Conservation (phyloP, 2,888 invertebrate genomes). For the Drosophila diplacantha region DNA sequence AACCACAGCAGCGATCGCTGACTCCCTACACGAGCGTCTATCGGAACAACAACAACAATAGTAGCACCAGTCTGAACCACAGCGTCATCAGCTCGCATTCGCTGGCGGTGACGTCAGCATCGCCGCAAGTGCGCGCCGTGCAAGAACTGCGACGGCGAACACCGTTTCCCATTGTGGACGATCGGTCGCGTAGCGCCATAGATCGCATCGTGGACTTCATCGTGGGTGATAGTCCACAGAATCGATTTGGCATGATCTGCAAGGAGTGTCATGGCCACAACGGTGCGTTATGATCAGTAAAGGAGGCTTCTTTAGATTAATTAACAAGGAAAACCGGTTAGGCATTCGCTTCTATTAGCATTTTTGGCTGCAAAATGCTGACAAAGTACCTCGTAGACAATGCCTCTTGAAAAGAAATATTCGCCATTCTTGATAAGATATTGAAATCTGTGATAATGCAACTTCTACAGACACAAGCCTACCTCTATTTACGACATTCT, state of each 20-base stretch:
- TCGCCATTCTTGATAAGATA: slow-evolving; percentile 1
- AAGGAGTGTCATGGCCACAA: slow-evolving; percentile 93
- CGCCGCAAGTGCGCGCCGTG: slow-evolving; percentile 38
- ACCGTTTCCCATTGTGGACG: slow-evolving; percentile 77
- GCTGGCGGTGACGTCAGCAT: slow-evolving; percentile 35
- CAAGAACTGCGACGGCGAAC: slow-evolving; percentile 73
- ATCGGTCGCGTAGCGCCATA: slow-evolving; percentile 85
- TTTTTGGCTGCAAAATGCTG: slow-evolving; percentile 1
- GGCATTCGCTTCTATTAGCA: slow-evolving; percentile 1
- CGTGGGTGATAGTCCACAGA: slow-evolving; percentile 95
- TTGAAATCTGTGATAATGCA: not conserved
- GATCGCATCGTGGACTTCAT: slow-evolving; percentile 96
- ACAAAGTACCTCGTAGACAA: not conserved
- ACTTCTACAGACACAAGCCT: not conserved
- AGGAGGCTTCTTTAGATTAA: not conserved
- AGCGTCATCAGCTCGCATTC: slow-evolving; percentile 31
- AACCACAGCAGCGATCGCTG: slow-evolving; percentile 21
- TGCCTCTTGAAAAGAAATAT: not conserved
- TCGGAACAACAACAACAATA: slow-evolving; percentile 47
- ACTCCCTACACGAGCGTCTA: slow-evolving; percentile 55
- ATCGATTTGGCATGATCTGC: slow-evolving; percentile 97
- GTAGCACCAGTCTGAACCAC: slow-evolving; percentile 34
- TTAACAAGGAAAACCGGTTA: slow-evolving; percentile 9
- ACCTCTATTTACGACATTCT: not conserved
- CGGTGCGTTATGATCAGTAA: slow-evolving; percentile 80